Conservation (phyloP, 2,113 vertebrate genomes). For the Phodopus roborovskii region DNA sequence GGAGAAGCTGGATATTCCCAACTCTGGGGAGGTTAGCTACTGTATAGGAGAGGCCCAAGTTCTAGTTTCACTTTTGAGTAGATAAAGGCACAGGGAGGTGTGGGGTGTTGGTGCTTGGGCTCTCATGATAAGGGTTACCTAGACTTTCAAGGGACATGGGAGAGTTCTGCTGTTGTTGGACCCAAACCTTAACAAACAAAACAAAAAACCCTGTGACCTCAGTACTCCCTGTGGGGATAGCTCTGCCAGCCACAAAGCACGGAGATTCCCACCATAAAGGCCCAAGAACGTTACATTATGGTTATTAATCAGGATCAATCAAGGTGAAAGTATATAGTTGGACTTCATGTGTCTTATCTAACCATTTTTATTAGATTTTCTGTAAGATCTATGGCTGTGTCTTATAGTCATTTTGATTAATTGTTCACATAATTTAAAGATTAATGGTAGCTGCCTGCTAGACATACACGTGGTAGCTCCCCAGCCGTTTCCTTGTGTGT, state of each 20-base stretch:
- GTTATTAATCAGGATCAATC: constrained; percentile 18
- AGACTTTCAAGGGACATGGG: background rate
- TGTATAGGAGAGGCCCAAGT: background rate
- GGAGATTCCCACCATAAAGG: background rate
- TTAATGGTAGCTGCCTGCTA: background rate
- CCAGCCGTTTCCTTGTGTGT: background rate
- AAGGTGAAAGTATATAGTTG: background rate
- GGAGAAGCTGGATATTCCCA: background rate
- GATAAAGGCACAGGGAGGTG: background rate
- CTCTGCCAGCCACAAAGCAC: background rate
- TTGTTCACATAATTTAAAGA: constrained; percentile 45
- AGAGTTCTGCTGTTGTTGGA: background rate
- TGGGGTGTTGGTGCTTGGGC: background rate
- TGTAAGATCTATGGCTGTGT: constrained; percentile 31
- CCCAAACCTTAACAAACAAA: background rate
- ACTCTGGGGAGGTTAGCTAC: no score
- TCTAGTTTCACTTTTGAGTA: background rate
- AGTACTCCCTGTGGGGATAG: background rate
- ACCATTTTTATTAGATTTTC: constrained; percentile 63
- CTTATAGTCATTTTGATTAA: constrained; percentile 69
- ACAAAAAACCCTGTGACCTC: background rate
- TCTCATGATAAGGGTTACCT: background rate
- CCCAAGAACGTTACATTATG: fast-evolving
- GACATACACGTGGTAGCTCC: background rate
- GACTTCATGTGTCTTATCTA: constrained; percentile 43